Conservation (phyloP, 2,888 invertebrate genomes). For the Torymus aiolomorphi region DNA sequence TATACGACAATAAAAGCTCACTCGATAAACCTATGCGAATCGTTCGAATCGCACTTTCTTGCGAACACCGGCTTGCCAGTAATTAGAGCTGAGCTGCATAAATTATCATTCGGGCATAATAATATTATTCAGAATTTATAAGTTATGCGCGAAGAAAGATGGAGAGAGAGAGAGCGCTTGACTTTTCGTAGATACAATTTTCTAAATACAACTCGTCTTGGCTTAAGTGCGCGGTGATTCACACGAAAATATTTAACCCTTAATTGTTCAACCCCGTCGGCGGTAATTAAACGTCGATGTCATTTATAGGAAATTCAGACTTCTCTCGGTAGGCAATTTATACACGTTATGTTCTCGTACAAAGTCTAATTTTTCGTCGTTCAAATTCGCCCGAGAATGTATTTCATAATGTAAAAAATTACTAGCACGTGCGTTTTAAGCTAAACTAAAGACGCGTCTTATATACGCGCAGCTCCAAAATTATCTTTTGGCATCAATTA, state of each 20-base stretch:
- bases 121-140: conserved; percentile 38
- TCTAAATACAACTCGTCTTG: conserved; percentile 40
- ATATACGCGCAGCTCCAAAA: background rate
- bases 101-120: background rate
- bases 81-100: background rate
- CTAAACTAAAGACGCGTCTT: background rate
- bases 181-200: conserved; percentile 8
- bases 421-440: background rate
- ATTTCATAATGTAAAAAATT: no score
- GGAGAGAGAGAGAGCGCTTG: background rate
- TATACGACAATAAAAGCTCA: background rate
- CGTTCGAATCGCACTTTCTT: no score
- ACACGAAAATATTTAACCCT: conserved; percentile 23
- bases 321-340: no score
- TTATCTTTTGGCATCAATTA: conserved; percentile 18
- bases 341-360: no score
- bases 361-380: background rate
- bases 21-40: no score
- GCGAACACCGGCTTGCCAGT: no score
- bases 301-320: no score
- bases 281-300: no score
- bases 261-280: background rate
- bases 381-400: background rate
- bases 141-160: background rate
- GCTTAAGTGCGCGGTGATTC: conserved; percentile 15